Evolutionary conservation across 1,140 invertebrate genomes (phyloP), one percentile per base, ranked within the genome.

Genomic region (Cyclargus thomasi): DNA sequence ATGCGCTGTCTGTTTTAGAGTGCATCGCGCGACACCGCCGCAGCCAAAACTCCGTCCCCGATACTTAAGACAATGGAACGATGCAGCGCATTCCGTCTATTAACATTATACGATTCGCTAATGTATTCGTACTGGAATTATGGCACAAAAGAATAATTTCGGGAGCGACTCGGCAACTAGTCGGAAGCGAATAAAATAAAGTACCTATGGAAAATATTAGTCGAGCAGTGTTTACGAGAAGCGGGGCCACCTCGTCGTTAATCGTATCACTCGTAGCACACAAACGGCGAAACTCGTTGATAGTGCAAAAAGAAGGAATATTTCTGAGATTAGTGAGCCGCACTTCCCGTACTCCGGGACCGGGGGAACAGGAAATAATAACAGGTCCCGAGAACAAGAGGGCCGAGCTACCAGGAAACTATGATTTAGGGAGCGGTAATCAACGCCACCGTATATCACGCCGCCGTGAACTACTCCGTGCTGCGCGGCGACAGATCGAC

Each of bases 281-380:
- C 6, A 20, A 59, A 20, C 6, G 68, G 64, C 62, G 63, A 36
- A 65, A 65, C 62, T 65, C 47, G 39, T 29, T 65, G 63, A 22
- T 64, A 64, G 53, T 59, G 55, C 55, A 59, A 59, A 59, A 59
- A 59, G 55, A 59, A 59, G 10, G 55, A 59, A 59, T 59, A 59
- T 59, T 59, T 21, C 18, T 59, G 55, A 59, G 55, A 59, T 59
- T 59, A 79, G 73, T 78, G 74, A 71, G 70, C 70, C 77, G 70
- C 73, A 67, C 76, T 73, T 75, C 76, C 74, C 62, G 74, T 59
- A 62, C 69, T 71, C 81, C 75, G n/a, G 47, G 47, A 53, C 23
- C 22, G 85, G 77, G 77, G 79, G 79, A 76, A 77, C 88, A 90
- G 90, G 87, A 91, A 91, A 87, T 85, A 90, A 91, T 90, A 90